Evolutionary conservation across 2,113 vertebrate species (phyloP), one percentile per base, ranked within the genome.

Genomic region (Protomyctophum bolini): DNA sequence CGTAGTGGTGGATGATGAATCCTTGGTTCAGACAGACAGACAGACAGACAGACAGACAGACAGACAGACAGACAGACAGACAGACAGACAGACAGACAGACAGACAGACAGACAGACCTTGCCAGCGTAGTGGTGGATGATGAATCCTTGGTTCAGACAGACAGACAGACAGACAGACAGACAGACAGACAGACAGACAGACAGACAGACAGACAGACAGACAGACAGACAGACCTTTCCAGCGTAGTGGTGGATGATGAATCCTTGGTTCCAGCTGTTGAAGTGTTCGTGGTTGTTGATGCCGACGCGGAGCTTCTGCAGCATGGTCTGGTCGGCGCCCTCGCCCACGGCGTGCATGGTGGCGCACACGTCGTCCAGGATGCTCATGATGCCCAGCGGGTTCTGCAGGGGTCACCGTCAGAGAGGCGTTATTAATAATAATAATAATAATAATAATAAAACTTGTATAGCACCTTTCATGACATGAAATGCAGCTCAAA

Each of bases 181-280:
- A n/a, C n/a, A 49, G 4, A 59, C 3, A 33, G 10, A 7, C 4
- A 15, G 63, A 66, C 47, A 51, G 21, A 33, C 10, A 15, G n/a
- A 11, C 14, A 51, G 28, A 29, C 4, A 48, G 60, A 56, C 7
- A 7, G 6, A 7, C 4, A 28, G 7, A 2, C 7, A 0, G 12
- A 4, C 10, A 57, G 10, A 50, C 6, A 12, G 45, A 66, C 81
- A 54, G 83, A 98, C 97, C 97, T 99, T 99, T 58, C 98, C 98
- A 7, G 98, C 98, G 0, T 99, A 99, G 85, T 99, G 98, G 88
- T 99, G 98, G 60, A 99, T 96, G 78, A 99, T 99, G 89, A 99
- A 99, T 63, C 98, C 98, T 77, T 99, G 97, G 86, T 98, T 99
- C 98, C 98, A 99, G 94, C 97, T 99, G 93, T 99, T 99, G 92